Base-by-base conservation (phyloP, 2,797 vertebrate genomes). In the Pipistrellus kuhlii region DNA sequence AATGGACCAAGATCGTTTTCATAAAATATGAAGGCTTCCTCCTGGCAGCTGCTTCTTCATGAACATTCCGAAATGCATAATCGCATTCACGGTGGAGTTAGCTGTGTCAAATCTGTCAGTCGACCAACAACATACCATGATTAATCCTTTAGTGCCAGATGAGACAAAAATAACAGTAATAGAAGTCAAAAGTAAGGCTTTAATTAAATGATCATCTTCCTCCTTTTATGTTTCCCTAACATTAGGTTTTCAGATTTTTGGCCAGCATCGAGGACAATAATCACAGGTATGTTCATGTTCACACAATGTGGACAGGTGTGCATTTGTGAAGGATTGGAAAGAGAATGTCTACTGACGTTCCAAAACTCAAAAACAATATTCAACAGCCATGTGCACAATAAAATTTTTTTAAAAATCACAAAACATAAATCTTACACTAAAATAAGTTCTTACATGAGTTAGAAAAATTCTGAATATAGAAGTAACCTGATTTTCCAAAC, bases 1-100 rank as follows among this genome's bases (percentile, higher is more conserved):
- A 94, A 71, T 4, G 55, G 55, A 92, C 76, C 55, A 90, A 96
- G 91, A 76, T 27, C 21, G 55, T 78, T 86, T 85, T 73, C n/a
- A 57, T 90, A 91, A 97, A 96, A 62, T 68, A 85, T 69, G 48
- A 83, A 85, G n/a, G 71, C 25, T 83, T 20, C 62, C 46, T 27
- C 94, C n/a, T 30, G 71, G 83, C 35, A 82, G 62, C 72, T 87
- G 12, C 23, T 59, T 85, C 95, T 51, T 64, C 62, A 30, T 78
- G 59, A 92, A 92, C 95, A 91, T 86, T 87, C 27, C 81, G 69
- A 87, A 85, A 8, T 0, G 15, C 41, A 20, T 77, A 91, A 92
- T 82, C 23, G 0, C 27, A 17, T 66, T 51, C 4, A 2, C 0
- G 1, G 48, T 62, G 75, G 83, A 94, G 84, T n/a, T 81, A 53